phyloP scores from a whole-genome alignment of 2,888 invertebrate genomes.

The Tiliacea aurago region DNA sequence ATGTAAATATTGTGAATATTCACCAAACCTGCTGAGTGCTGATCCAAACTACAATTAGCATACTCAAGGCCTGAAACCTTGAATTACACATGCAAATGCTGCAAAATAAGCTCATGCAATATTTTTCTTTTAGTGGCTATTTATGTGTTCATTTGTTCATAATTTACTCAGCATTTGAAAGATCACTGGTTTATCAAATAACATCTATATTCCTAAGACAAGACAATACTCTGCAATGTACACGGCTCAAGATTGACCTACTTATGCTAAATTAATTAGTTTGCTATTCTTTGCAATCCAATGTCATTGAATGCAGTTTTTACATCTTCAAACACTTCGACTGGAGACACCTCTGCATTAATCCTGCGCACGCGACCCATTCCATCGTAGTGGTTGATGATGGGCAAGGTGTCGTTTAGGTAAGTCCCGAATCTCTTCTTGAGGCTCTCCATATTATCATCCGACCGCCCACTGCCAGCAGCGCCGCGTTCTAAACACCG shows the following conservation, averaged over 20 bases:
- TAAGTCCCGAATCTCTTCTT: constrained; percentile 97
- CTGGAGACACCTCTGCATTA: constrained; percentile 92
- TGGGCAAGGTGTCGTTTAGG: constrained; percentile 96
- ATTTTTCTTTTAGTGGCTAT: constrained; percentile 14
- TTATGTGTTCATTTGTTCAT: constrained; percentile 5
- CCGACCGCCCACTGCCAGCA: constrained; percentile 97
- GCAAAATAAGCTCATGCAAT: background rate
- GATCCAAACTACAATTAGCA: background rate
- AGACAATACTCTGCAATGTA: constrained; percentile 47
- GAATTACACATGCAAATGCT: constrained; percentile 4
- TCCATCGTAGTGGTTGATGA: constrained; percentile 95
- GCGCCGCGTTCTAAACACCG: constrained; percentile 97
- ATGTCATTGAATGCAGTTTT: constrained; percentile 86
- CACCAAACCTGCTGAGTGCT: background rate
- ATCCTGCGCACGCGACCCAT: constrained; percentile 93
- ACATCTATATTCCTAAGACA: constrained; percentile 51
- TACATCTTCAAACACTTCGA: constrained; percentile 92
- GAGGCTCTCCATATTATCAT: constrained; percentile 97
- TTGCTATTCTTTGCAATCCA: constrained; percentile 76
- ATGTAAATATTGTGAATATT: constrained; percentile 11
- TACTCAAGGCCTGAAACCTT: background rate
- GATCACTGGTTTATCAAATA: constrained; percentile 33
- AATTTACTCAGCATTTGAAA: constrained; percentile 34
- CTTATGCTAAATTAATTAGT: constrained; percentile 69
- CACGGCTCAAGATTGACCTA: constrained; percentile 62